These are phyloP conservation scores for Manis crassicaudata DNA, from an alignment of 2,797 vertebrate species.

Conservation along the genomic window DNA sequence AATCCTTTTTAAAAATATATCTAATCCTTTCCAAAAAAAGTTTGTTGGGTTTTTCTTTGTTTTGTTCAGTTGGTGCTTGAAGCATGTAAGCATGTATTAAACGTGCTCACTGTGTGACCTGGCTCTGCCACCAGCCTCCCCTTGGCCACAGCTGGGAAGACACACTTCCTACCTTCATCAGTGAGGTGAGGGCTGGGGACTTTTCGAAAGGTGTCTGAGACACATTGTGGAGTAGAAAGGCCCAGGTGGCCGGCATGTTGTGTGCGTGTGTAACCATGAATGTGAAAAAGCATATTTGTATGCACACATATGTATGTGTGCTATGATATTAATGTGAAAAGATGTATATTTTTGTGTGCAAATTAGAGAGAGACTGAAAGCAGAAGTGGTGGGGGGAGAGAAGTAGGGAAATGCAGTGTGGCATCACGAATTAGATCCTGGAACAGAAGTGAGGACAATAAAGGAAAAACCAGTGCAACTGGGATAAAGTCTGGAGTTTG, in stretches of 20 bases:
- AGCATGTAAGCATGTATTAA: rapidly evolving
- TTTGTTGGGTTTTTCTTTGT: background rate
- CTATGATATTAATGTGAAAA: background rate
- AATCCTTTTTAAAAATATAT: slow-evolving; percentile 16
- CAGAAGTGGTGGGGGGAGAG: no score
- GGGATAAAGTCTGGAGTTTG: background rate
- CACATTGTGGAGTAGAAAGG: background rate
- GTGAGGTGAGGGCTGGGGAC: background rate
- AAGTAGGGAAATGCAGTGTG: background rate
- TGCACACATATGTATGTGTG: background rate
- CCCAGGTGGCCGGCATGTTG: background rate
- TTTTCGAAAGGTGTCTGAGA: background rate
- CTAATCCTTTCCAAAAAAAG: background rate
- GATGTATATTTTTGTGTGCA: background rate
- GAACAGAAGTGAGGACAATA: background rate
- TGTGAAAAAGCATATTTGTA: background rate
- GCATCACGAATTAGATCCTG: background rate
- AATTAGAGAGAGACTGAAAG: background rate
- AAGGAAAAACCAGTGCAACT: background rate
- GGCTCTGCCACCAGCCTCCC: background rate
- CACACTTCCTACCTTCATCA: background rate
- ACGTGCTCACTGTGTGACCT: background rate
- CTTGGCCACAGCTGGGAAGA: background rate
- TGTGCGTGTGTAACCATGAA: background rate
- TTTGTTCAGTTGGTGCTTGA: background rate